These are phyloP conservation scores for Bombus ignitus DNA, from an alignment of 1,140 invertebrate genomes.

Conservation along the genomic window DNA sequence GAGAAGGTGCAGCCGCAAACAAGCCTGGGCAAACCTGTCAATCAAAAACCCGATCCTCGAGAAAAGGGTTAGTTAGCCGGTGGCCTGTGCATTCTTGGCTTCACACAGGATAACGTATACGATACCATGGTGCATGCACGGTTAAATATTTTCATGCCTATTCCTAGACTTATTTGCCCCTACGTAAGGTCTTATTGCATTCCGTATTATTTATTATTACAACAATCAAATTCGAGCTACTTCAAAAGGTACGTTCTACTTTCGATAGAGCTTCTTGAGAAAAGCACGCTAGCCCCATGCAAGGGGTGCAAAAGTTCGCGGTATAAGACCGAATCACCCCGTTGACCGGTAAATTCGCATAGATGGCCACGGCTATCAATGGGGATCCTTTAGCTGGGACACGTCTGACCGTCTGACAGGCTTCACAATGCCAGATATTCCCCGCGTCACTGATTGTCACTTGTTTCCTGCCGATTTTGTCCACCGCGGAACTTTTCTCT, in stretches of 20 bases:
- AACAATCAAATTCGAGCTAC: background rate
- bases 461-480: conserved; percentile 75
- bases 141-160: conserved; percentile 30
- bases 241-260: background rate
- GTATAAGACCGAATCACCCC: conserved; percentile 37
- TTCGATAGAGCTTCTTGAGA: background rate
- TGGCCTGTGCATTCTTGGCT: conserved; percentile 46
- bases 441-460: conserved; percentile 79
- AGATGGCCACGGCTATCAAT: conserved; percentile 60
- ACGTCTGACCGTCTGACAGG: conserved; percentile 68
- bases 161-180: background rate
- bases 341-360: conserved; percentile 69
- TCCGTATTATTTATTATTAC: background rate
- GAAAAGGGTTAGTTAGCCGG: conserved; percentile 70
- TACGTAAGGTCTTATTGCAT: conserved; percentile 1
- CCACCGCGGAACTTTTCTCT: conserved; percentile 28
- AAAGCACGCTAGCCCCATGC: background rate
- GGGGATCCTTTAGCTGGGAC: conserved; percentile 62
- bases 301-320: conserved; percentile 29
- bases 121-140: conserved; percentile 63
- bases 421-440: conserved; percentile 73
- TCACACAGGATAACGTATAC: conserved; percentile 55
- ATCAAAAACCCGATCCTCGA: conserved; percentile 78
- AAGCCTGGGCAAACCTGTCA: conserved; percentile 73
- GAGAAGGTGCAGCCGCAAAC: conserved; percentile 65